These are phyloP conservation scores for Rhagoletis zephyria DNA, from an alignment of 1,140 invertebrate genomes.

Conservation along the genomic window DNA sequence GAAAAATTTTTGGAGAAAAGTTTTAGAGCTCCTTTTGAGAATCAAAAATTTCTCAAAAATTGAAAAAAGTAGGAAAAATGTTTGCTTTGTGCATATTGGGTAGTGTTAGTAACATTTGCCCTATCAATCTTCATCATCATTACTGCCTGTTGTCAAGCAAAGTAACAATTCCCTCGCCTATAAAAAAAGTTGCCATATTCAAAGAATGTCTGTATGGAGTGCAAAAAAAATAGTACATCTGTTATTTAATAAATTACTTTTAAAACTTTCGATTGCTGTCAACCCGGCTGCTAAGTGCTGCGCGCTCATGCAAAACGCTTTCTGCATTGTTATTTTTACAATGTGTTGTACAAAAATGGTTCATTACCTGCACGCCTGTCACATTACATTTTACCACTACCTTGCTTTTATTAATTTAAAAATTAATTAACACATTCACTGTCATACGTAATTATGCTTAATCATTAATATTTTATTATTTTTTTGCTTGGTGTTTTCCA, in stretches of 20 bases:
- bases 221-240: background rate
- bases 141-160: background rate
- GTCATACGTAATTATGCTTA: background rate
- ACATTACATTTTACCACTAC: background rate
- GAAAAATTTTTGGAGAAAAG: too few relatives aligned
- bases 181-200: background rate
- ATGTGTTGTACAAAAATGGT: background rate
- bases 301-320: background rate
- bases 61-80: too few relatives aligned
- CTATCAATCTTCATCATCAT: background rate
- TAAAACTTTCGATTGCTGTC: constrained; percentile 23
- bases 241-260: constrained; percentile 3
- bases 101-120: too few relatives aligned
- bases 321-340: background rate
- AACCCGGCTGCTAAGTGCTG: background rate
- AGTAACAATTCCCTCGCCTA: background rate
- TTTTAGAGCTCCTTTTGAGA: too few relatives aligned
- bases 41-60: too few relatives aligned
- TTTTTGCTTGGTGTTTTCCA: constrained; percentile 18
- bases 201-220: background rate
- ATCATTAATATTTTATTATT: background rate
- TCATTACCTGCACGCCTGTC: too few relatives aligned
- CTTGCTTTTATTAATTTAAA: constrained; percentile 28
- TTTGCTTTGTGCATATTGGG: too few relatives aligned
- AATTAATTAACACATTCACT: background rate